Evolutionary conservation across 2,797 vertebrate genomes (phyloP), one percentile per base, ranked within the genome.

Genomic region (Tenualosa ilisha): DNA sequence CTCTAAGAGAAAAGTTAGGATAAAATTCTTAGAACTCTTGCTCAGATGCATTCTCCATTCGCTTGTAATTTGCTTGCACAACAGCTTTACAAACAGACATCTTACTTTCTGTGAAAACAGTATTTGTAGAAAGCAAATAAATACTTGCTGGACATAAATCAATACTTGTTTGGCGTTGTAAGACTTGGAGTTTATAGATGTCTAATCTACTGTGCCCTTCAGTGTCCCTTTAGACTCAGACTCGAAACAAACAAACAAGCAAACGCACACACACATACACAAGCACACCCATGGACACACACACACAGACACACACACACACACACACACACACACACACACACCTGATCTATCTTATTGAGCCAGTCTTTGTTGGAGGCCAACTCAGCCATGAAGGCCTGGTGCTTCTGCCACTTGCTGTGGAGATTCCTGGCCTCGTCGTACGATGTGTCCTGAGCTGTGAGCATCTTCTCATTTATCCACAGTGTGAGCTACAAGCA

Each of bases 401-500:
- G 98, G 89, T 99, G 98, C 88, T 99, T 99, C 87, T 97, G 95
- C 98, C 98, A 99, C 86, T 97, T 98, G 95, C 96, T 96, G 88
- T 99, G 98, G 61, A 99, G 96, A 88, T 98, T 98, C 22, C 95
- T 95, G 20, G 96, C 95, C 86, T 97, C 97, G 0, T 98, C 97
- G 0, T 97, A 99, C 3, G 98, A 98, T 1, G 93, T 94, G 53
- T 99, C 98, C 93, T 98, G 97, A 17, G 97, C 97, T 0, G 96
- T 99, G 92, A 99, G 95, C 97, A 99, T 97, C 96, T 98, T 99
- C 93, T 99, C 98, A 43, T 98, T 97, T 95, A 99, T 97, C 98
- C 98, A 99, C 37, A 97, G 89, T 0, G 96, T 95, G 81, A 99
- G 95, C 98, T 99, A 92, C 40, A 40, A 6, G 40, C 68, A 75